Conservation (phyloP, 64 coral and sea anemone genomes). For the Pocillopora verrucosa region DNA sequence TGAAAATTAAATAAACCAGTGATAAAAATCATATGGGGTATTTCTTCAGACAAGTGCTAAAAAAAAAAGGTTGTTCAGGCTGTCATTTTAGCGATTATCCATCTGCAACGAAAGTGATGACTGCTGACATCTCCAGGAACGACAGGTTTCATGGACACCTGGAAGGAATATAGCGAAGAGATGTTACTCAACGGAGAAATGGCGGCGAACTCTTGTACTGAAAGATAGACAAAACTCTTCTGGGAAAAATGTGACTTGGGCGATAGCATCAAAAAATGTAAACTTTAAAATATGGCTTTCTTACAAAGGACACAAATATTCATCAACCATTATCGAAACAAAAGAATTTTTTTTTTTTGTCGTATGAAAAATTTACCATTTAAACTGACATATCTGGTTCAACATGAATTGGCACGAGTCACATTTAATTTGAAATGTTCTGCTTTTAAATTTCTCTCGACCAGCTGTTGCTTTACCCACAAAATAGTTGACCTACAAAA, state of each 20-base stretch:
- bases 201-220: neutral
- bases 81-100: neutral
- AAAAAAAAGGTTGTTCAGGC: neutral
- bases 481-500: neutral
- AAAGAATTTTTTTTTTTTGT: neutral
- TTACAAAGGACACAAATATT: neutral
- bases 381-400: neutral
- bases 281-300: neutral
- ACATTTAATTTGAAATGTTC: neutral
- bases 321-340: neutral
- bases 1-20: conserved; percentile 2
- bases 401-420: neutral
- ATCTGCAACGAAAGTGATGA: conserved; percentile 4
- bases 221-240: neutral
- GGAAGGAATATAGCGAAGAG: neutral
- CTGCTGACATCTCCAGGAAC: neutral
- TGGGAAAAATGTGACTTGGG: neutral
- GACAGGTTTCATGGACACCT: neutral
- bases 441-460: neutral
- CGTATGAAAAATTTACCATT: neutral
- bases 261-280: neutral
- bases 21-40: neutral
- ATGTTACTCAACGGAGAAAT: neutral
- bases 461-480: neutral
- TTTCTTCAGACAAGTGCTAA: neutral